Evolutionary conservation across 2,797 vertebrate genomes (phyloP), one percentile per base, ranked within the genome.

Genomic region (Balearica regulorum): DNA sequence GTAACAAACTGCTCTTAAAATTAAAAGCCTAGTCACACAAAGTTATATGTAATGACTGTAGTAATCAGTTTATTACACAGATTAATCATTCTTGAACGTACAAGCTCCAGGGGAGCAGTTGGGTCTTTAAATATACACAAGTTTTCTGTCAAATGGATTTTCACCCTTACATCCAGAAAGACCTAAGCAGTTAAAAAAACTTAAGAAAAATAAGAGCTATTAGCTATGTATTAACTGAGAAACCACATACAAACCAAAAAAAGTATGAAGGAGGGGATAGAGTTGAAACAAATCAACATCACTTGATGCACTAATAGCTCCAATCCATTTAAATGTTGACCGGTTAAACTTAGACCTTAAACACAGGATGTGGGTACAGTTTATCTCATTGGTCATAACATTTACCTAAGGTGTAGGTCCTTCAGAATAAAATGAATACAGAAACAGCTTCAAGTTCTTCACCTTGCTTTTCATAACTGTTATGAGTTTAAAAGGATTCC

Each of bases 101-200:
- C 99, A 99, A 99, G 99, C 99, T 99, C 99, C 99, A 99, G 97
- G 97, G 97, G 99, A 99, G 99, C 99, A 98, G 98, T 97, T 99
- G 99, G 99, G 99, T 99, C 99, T 99, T 99, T 99, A 99, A 99
- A 99, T 99, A 99, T 99, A 99, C 99, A 99, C 99, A 99, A 99
- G 98, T 99, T 98, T 98, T 99, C 98, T 99, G 99, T 99, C 98
- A 99, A 98, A 98, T 99, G 98, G 99, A 98, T 99, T 98, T 98
- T 98, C 98, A 98, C 98, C 99, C 99, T 99, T 98, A 98, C 99
- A 99, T 99, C 98, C 98, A 98, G 98, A 99, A 98, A 98, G 98
- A 98, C 98, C 99, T 99, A 99, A 99, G 99, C 96, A 97, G 97
- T 98, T 98, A 98, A 39, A 98, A 98, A 97, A 98, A 98, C 93